Evolutionary conservation across 2,113 vertebrate species (phyloP).

Genomic region (Oreochromis aureus): DNA sequence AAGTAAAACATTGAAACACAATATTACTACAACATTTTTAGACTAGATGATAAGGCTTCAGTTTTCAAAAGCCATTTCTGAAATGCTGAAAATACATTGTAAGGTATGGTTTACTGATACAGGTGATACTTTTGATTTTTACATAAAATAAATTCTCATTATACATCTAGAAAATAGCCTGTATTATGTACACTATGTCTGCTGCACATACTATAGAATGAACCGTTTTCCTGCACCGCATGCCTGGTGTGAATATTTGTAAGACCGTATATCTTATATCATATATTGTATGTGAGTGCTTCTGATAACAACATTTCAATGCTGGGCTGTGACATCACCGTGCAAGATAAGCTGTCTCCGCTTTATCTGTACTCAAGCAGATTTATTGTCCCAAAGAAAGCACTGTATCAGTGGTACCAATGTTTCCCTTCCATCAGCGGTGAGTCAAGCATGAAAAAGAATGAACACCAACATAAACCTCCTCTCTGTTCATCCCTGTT

Average conservation of each 20-base stretch:
- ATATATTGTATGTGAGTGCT: conserved; percentile 29
- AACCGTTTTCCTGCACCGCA: not conserved
- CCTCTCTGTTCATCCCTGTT: conserved; percentile 4
- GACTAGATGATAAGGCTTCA: not conserved
- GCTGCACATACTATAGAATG: not conserved
- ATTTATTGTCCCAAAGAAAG: conserved; percentile 66
- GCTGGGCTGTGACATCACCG: conserved; percentile 47
- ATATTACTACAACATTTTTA: not conserved
- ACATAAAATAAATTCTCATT: not conserved
- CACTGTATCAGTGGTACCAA: conserved; percentile 49
- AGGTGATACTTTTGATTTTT: not conserved
- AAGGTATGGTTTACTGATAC: not conserved
- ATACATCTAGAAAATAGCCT: not conserved
- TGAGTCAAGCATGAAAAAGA: conserved; percentile 60
- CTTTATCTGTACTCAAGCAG: conserved; percentile 45
- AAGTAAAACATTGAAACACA: not conserved
- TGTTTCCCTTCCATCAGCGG: conserved; percentile 60
- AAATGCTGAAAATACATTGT: not conserved
- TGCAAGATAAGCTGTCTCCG: conserved; percentile 66
- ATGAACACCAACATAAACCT: conserved; percentile 61
- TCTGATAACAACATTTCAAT: conserved; percentile 54
- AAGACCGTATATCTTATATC: conserved; percentile 1
- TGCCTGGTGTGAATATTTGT: not conserved
- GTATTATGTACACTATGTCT: not conserved
- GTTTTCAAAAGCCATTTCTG: not conserved